phyloP scores from a whole-genome alignment of 2,113 vertebrate genomes.

The Chauna torquata region DNA sequence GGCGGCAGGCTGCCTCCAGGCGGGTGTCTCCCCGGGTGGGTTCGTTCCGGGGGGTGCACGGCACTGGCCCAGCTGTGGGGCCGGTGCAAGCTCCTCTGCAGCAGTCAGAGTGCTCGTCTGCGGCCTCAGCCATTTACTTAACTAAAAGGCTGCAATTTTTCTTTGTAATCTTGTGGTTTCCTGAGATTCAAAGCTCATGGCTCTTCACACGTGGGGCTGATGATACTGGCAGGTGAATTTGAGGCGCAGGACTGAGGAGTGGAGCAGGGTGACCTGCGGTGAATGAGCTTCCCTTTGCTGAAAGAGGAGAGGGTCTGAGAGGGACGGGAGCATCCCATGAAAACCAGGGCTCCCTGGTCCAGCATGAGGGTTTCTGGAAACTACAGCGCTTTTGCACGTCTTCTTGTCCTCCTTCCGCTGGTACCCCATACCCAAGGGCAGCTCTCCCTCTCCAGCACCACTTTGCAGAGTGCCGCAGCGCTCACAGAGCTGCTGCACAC shows the following conservation, averaged over 20 bases:
- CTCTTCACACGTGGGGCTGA: too few relatives aligned
- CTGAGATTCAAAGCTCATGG: background rate
- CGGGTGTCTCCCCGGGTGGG: rapidly evolving
- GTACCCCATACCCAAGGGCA: too few relatives aligned
- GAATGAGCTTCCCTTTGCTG: too few relatives aligned
- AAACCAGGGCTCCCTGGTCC: too few relatives aligned
- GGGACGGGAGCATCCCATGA: too few relatives aligned
- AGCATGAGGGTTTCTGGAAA: too few relatives aligned
- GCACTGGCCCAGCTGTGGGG: rapidly evolving
- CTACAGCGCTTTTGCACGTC: too few relatives aligned
- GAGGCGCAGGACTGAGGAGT: too few relatives aligned
- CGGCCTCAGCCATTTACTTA: background rate
- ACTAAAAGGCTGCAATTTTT: background rate
- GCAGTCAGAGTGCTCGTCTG: background rate
- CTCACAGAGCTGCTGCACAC: background rate
- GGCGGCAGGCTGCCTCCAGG: background rate
- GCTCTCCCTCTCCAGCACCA: background rate
- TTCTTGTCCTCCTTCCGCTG: too few relatives aligned
- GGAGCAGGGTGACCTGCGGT: too few relatives aligned
- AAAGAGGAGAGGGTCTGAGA: too few relatives aligned
- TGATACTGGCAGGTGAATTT: too few relatives aligned
- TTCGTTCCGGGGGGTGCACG: rapidly evolving
- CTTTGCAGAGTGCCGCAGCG: background rate
- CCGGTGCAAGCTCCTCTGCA: rapidly evolving
- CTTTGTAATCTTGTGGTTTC: background rate